Evolutionary conservation across 2,888 invertebrate genomes (phyloP).

Genomic region (Petrophora chlorosata): DNA sequence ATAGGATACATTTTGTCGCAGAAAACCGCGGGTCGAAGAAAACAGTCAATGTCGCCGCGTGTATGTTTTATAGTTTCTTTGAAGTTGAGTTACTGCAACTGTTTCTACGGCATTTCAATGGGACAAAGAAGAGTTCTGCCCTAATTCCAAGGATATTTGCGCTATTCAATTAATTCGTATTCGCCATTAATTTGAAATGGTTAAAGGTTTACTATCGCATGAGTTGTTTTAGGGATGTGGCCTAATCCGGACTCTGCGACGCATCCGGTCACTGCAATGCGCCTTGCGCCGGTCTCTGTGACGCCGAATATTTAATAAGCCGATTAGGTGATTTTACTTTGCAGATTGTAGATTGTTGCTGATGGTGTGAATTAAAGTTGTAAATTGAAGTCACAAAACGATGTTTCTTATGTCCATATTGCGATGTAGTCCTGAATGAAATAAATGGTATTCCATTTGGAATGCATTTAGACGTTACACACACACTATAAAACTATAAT

Average conservation of each 20-base stretch:
- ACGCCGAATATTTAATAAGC: neutral
- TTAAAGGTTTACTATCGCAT: slow-evolving; percentile 21
- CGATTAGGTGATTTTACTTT: neutral
- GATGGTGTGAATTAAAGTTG: too few relatives aligned
- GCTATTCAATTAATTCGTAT: slow-evolving; percentile 26
- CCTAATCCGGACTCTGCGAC: neutral
- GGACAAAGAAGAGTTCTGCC: slow-evolving; percentile 23
- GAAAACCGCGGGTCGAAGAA: too few relatives aligned
- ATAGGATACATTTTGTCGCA: too few relatives aligned
- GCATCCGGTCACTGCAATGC: neutral
- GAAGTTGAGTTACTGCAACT: slow-evolving; percentile 8
- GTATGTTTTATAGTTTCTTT: neutral
- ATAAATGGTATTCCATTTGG: too few relatives aligned
- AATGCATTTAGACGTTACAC: too few relatives aligned
- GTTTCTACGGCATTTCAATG: neutral
- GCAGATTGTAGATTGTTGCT: neutral
- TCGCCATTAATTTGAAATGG: slow-evolving; percentile 27
- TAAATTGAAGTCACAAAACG: too few relatives aligned
- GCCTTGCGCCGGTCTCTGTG: neutral
- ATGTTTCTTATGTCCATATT: too few relatives aligned
- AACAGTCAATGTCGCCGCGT: neutral
- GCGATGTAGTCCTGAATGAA: too few relatives aligned
- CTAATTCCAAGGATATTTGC: slow-evolving; percentile 25
- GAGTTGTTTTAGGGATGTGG: slow-evolving; percentile 15
- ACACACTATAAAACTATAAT: too few relatives aligned